Evolutionary conservation across 1,140 invertebrate species (phyloP).

Genomic region (Mya arenaria): DNA sequence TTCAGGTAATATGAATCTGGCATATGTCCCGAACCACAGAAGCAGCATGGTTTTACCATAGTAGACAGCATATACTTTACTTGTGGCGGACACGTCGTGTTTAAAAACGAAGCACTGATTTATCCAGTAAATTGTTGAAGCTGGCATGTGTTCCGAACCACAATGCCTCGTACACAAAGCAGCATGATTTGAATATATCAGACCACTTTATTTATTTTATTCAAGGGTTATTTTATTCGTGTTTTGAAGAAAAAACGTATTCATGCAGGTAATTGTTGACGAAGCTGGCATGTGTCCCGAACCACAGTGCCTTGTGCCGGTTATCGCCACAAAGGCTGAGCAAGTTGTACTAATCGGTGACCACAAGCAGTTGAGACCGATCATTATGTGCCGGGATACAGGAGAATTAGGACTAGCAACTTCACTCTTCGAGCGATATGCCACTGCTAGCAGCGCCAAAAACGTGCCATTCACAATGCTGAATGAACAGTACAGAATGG

Average conservation of each 20-base stretch:
- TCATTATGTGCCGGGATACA: slow-evolving; percentile 69
- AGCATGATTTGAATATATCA: neutral
- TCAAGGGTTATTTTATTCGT: neutral
- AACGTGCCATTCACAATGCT: slow-evolving; percentile 58
- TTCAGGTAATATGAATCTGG: no score
- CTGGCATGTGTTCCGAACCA: neutral
- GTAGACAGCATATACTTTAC: no score
- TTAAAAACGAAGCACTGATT: neutral
- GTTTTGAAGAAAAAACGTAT: neutral
- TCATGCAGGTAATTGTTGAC: slow-evolving; percentile 74
- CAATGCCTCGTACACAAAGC: neutral
- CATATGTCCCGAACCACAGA: no score
- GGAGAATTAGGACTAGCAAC: slow-evolving; percentile 68
- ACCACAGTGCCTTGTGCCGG: slow-evolving; percentile 74
- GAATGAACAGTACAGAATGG: slow-evolving; percentile 76
- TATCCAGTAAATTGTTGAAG: neutral
- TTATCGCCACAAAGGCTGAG: slow-evolving; percentile 68
- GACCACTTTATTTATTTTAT: neutral
- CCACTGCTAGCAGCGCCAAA: neutral
- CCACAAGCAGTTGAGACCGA: slow-evolving; percentile 76
- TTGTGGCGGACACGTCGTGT: neutral
- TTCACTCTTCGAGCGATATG: slow-evolving; percentile 77
- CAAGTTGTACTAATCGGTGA: slow-evolving; percentile 79
- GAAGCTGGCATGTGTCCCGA: slow-evolving; percentile 78
- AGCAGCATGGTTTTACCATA: no score